Conservation (phyloP, 2,113 vertebrate genomes). For the Origma solitaria region DNA sequence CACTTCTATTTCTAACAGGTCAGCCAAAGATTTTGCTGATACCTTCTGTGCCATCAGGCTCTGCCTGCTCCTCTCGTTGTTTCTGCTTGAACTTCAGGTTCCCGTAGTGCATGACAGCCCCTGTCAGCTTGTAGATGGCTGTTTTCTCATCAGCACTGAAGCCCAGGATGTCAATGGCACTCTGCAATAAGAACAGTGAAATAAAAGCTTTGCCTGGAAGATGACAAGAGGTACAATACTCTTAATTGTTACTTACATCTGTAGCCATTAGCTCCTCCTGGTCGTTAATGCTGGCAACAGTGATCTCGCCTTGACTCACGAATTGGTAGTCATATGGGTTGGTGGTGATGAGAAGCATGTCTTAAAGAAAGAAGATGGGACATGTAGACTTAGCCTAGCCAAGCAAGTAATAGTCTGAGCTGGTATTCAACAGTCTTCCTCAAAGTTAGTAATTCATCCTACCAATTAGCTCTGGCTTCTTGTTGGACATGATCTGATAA, state of each 20-base stretch:
- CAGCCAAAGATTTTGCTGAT: not conserved
- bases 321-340: constrained; percentile 73
- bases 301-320: constrained; percentile 52
- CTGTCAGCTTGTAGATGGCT: constrained; percentile 59
- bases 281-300: constrained; percentile 86
- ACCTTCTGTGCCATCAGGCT: constrained; percentile 52
- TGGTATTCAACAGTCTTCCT: not conserved
- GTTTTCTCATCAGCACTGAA: constrained; percentile 37
- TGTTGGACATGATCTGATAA: constrained; percentile 60
- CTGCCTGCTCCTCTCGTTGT: constrained; percentile 35
- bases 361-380: constrained; percentile 45
- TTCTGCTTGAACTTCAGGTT: constrained; percentile 61
- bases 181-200: not conserved
- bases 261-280: constrained; percentile 86
- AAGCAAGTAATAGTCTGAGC: not conserved
- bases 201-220: not conserved
- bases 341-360: constrained; percentile 85
- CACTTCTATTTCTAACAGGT: not conserved
- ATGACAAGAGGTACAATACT: not conserved
- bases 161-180: constrained; percentile 57
- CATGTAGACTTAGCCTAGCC: not conserved
- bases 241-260: constrained; percentile 73
- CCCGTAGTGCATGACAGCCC: constrained; percentile 53
- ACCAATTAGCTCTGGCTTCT: constrained; percentile 51
- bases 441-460: not conserved